A percentile compares a stretch with the other conserved stretches of the same genome.
Conservation (phyloP, 2,797 vertebrate species). For the Rallus crepitans region DNA sequence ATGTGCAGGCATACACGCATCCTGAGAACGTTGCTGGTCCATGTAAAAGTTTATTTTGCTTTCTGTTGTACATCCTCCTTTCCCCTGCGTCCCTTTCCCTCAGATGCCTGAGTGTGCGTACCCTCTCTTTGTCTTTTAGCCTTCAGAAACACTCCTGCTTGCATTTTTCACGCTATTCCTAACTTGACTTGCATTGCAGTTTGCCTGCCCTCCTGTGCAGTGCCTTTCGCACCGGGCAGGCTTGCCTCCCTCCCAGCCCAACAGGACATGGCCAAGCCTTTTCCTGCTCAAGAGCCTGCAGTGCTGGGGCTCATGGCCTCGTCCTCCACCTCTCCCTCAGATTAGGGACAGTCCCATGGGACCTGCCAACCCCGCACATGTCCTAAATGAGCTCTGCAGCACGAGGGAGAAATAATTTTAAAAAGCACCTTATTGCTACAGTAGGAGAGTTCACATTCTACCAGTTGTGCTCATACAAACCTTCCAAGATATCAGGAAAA, state of each 20-base stretch:
- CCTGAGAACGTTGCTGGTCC: constrained; percentile 81
- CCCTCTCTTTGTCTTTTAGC: constrained; percentile 44
- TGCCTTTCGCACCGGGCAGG: neutral
- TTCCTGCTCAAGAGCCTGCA: neutral
- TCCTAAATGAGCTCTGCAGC: neutral
- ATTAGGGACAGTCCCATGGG: neutral
- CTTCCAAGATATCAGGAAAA: constrained; percentile 48
- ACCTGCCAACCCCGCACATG: neutral
- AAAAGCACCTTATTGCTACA: neutral
- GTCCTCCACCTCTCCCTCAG: neutral
- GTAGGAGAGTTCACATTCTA: neutral
- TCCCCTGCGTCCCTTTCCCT: constrained; percentile 16
- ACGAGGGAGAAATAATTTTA: neutral
- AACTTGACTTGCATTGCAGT: neutral
- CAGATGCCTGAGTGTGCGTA: neutral
- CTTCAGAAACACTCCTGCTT: constrained; percentile 25
- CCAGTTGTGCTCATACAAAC: neutral
- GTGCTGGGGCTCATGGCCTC: neutral
- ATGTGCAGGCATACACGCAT: constrained; percentile 52
- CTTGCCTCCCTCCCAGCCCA: neutral
- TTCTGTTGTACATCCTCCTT: constrained; percentile 54
- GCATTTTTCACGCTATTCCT: neutral
- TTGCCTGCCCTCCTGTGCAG: neutral
- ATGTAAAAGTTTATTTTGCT: constrained; percentile 70
- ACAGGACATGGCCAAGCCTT: neutral